Evolutionary conservation across 2,797 vertebrate species (phyloP), one percentile per base, ranked within the genome.

Genomic region (Phaenicophaeus curvirostris): DNA sequence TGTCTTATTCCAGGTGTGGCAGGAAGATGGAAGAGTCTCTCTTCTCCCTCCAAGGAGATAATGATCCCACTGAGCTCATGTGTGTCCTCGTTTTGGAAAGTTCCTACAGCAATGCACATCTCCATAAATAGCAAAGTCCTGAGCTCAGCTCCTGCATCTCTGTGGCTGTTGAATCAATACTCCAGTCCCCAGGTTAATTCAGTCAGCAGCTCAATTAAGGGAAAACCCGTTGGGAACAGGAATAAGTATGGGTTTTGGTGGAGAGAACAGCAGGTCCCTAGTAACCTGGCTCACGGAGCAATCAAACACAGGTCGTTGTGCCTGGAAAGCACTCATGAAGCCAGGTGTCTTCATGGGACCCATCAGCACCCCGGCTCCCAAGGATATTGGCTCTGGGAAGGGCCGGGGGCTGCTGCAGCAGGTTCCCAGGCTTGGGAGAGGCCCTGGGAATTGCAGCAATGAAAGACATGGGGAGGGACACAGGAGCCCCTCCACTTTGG

Each of bases 201-300:
- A 86, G 83, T 13, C 88, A 53, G 85, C 73, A 94, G 93, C 85
- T 91, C 93, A 88, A 77, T 92, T 87, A 84, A 93, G 80, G 79
- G 42, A 77, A 80, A 77, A 50, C 9, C 80, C 67, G 2, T 0
- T 8, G 74, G 90, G 85, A 84, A 37, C 2, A 55, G 71, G 42
- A 66, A 30, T 42, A 39, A 87, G 37, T 23, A 30, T 31, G 44
- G 35, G 7, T 21, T 86, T 37, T 48, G 83, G 66, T 61, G 93
- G 37, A 87, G 58, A 0, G 9, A 93, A 10, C 50, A 93, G 76
- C 66, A 55, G 58, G 55, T 27, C 73, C 54, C 66, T 39, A 3
- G 66, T 41, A 39, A 74, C 27, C 15, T 5, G 1, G 41, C 48
- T 80, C 46, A 15, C 31, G 17, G 53, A 88, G 87, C 79, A 41